Evolutionary conservation across 2,888 invertebrate species (phyloP), one percentile per base, ranked within the genome.

Genomic region (Blomia tropicalis): DNA sequence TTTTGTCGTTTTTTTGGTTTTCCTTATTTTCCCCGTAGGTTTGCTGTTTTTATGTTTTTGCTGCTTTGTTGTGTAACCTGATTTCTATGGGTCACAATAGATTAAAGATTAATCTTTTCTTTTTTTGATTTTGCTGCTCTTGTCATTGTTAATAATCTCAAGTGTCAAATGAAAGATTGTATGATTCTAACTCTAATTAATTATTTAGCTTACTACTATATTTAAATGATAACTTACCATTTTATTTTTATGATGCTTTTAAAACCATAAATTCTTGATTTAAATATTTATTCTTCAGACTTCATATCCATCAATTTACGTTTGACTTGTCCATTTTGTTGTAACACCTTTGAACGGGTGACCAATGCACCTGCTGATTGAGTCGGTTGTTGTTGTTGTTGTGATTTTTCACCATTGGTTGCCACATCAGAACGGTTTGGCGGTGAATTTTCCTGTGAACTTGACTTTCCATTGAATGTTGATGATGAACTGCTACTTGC

Each of bases 281-380:
- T n/a, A n/a, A n/a, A n/a, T n/a, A n/a, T n/a, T n/a, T n/a, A n/a
- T n/a, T n/a, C n/a, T n/a, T n/a, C n/a, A n/a, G n/a, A n/a, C n/a
- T 47, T 47, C 7, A n/a, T 7, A 7, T 47, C 51, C 7, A 7
- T 47, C 51, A 47, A n/a, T 47, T 47, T 47, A 11, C 51, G 51
- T n/a, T 47, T 47, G 51, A 47, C 7, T 47, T 11, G 51, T n/a
- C 54, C 56, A 25, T 56, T 56, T 23, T 56, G 56, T 19, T 54
- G 54, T 25, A 56, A 56, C 27, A 56, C 56, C 27, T 56, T 56
- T 14, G 56, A 56, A 27, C 56, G 2, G 11, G 56, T 56, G 25
- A 56, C 29, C 11, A 30, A 29, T 19, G 29, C 29, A 23, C 47
- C 22, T 3, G 47, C 22, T 4, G 11, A 11, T 4, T n/a, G 23